phyloP scores from a whole-genome alignment of 23 tunicate species.

The Clavelina lepadiformis region DNA sequence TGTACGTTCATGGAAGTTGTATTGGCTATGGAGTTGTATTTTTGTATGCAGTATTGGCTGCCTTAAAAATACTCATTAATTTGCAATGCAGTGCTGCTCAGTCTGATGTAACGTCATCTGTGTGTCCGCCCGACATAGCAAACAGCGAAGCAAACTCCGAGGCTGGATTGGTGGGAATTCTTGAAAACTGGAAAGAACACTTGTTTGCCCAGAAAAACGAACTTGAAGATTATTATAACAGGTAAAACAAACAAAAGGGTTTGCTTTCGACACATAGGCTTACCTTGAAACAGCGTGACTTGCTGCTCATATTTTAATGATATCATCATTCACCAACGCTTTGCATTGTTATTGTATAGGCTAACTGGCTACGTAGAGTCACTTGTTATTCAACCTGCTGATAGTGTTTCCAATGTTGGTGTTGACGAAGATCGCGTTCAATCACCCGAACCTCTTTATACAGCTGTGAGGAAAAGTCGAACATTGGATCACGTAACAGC shows the following conservation, averaged over 20 bases:
- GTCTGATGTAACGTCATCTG: too few species aligned
- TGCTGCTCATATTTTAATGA: not conserved
- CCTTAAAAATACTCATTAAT: too few species aligned
- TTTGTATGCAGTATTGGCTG: too few species aligned
- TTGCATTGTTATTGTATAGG: constrained; percentile 4
- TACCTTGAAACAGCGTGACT: not conserved
- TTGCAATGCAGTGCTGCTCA: too few species aligned
- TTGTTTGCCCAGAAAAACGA: constrained; percentile 66
- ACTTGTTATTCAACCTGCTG: constrained; percentile 37
- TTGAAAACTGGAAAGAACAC: constrained; percentile 90
- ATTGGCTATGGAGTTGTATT: too few species aligned
- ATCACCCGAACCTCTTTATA: too few species aligned
- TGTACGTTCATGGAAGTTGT: too few species aligned
- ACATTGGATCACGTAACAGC: too few species aligned
- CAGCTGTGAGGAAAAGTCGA: too few species aligned
- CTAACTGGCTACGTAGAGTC: constrained; percentile 50
- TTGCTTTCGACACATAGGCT: not conserved
- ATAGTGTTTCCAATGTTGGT: constrained; percentile 59
- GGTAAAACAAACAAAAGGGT: constrained; percentile 17
- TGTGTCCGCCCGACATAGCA: not conserved
- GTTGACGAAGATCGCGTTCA: not conserved
- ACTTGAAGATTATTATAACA: constrained; percentile 75
- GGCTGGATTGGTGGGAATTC: constrained; percentile 37
- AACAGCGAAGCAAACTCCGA: constrained; percentile 18
- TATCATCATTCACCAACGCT: not conserved